phyloP scores from a whole-genome alignment of 2,797 vertebrate genomes.

The Alexandromys oeconomus region DNA sequence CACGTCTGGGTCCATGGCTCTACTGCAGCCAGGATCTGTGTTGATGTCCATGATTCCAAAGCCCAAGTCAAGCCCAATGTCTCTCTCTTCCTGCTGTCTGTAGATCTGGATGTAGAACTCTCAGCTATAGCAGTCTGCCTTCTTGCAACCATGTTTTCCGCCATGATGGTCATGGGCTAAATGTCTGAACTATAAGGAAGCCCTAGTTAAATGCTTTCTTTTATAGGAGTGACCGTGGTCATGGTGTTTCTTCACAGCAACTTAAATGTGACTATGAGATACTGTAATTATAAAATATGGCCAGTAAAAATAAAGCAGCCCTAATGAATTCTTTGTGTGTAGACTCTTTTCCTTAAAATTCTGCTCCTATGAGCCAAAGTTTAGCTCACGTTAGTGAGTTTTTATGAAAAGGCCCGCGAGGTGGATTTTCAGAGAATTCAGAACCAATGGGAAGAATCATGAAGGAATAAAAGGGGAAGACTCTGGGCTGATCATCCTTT shows the following conservation, averaged over 20 bases:
- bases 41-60: not conserved
- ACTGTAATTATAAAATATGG: not conserved
- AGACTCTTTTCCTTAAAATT: not conserved
- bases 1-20: no score
- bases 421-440: not conserved
- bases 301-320: not conserved
- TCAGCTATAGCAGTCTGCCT: not conserved
- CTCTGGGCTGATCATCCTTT: not conserved
- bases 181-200: not conserved
- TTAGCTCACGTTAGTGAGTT: not conserved
- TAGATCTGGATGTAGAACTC: not conserved
- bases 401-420: not conserved
- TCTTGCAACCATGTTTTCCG: no score
- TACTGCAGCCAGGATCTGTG: no score
- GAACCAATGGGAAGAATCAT: not conserved
- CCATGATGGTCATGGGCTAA: not conserved
- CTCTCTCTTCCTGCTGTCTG: not conserved
- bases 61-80: not conserved
- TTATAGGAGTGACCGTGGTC: not conserved
- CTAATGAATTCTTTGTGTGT: not conserved
- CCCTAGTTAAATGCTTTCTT: not conserved
- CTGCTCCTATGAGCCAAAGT: not conserved
- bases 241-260: no score
- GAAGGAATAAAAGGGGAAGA: not conserved
- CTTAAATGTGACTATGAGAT: not conserved